A percentile compares a stretch with the other conserved stretches of the same genome.
Evolutionary conservation across 2,888 invertebrate genomes (phyloP).

Genomic region (Caenorhabditis sp.): DNA sequence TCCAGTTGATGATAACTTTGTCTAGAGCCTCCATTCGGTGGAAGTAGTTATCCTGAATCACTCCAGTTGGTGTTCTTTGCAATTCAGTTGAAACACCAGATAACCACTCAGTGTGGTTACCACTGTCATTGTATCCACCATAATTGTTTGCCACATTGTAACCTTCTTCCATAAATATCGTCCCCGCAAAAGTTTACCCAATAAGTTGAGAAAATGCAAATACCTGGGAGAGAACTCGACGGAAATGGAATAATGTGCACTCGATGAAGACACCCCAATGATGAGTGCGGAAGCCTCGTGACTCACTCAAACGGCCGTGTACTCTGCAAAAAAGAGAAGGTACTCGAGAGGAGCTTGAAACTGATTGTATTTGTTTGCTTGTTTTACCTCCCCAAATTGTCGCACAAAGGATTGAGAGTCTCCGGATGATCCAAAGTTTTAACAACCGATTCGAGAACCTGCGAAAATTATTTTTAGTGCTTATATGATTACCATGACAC

Average conservation of each 20-base stretch:
- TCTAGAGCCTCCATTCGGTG: slow-evolving; percentile 55
- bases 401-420: slow-evolving; percentile 65
- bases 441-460: slow-evolving; percentile 71
- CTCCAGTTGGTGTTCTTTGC: too few species aligned
- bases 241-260: slow-evolving; percentile 71
- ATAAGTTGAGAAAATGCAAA: not conserved
- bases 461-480: slow-evolving; percentile 6
- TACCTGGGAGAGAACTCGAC: slow-evolving; percentile 61
- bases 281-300: slow-evolving; percentile 67
- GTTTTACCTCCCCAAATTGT: slow-evolving; percentile 67
- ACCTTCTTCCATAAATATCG: not conserved
- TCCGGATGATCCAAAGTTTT: slow-evolving; percentile 66
- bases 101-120: too few species aligned
- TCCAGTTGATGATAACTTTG: slow-evolving; percentile 67
- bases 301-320: slow-evolving; percentile 64
- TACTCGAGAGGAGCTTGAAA: not conserved
- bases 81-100: too few species aligned
- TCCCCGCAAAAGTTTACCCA: not conserved
- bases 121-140: too few species aligned
- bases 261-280: slow-evolving; percentile 75
- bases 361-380: not conserved
- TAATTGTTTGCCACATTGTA: too few species aligned
- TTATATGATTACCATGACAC: not conserved
- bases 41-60: slow-evolving; percentile 57
- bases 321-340: slow-evolving; percentile 39